phyloP scores from a whole-genome alignment of 2,797 vertebrate genomes.

The Neomorphus geoffroyi region DNA sequence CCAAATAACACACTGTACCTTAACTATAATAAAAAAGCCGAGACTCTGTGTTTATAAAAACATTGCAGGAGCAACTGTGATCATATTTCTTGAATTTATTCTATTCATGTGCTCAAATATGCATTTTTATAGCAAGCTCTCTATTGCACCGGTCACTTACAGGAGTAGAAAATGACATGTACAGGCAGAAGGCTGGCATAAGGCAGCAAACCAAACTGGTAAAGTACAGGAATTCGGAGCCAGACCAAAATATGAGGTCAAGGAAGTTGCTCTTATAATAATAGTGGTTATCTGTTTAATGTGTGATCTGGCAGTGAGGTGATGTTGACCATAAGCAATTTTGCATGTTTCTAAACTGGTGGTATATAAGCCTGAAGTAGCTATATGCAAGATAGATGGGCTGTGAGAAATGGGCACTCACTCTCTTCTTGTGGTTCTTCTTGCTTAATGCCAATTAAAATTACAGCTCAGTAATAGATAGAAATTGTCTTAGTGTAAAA shows the following conservation, averaged over 20 bases:
- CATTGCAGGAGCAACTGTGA: constrained; percentile 73
- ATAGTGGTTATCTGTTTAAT: constrained; percentile 81
- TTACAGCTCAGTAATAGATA: constrained; percentile 48
- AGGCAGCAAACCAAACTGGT: constrained; percentile 62
- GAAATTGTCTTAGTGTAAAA: not conserved
- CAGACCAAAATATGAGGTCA: constrained; percentile 79
- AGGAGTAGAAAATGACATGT: constrained; percentile 70
- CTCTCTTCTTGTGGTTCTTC: constrained; percentile 55
- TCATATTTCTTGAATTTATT: constrained; percentile 75
- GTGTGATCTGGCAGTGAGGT: constrained; percentile 79
- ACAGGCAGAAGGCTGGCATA: constrained; percentile 62
- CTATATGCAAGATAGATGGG: constrained; percentile 41
- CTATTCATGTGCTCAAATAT: constrained; percentile 66
- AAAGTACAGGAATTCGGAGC: constrained; percentile 72
- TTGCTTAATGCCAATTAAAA: constrained; percentile 77
- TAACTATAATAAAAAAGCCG: constrained; percentile 78
- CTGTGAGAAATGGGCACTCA: constrained; percentile 70
- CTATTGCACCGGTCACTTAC: constrained; percentile 58
- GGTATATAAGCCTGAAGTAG: constrained; percentile 57
- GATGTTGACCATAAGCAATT: constrained; percentile 76
- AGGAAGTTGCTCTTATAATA: constrained; percentile 76
- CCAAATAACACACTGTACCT: constrained; percentile 85
- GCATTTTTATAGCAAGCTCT: constrained; percentile 61
- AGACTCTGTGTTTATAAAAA: constrained; percentile 76
- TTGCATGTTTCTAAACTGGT: constrained; percentile 78